Conservation (phyloP, 1,140 invertebrate genomes). For the Zaprionus africanus region DNA sequence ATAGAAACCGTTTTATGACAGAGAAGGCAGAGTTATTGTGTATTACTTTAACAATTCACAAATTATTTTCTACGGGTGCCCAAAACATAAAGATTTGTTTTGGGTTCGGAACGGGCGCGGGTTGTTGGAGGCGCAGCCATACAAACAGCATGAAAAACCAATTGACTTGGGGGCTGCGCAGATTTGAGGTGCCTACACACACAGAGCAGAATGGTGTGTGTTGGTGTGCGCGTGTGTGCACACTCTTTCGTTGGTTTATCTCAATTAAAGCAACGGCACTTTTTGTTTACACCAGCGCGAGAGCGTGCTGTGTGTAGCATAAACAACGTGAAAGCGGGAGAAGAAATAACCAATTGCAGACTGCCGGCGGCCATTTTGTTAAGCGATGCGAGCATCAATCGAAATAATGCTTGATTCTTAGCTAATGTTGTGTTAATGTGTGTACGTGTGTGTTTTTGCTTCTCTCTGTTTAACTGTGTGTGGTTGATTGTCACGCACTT, state of each 20-base stretch:
- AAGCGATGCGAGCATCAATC: neutral
- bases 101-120: too few species aligned
- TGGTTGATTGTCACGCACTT: slow-evolving; percentile 38
- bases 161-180: neutral
- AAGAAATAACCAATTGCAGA: slow-evolving; percentile 39
- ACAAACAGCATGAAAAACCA: neutral
- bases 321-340: slow-evolving; percentile 17
- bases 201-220: neutral
- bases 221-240: slow-evolving; percentile 24
- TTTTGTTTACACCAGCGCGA: slow-evolving; percentile 55
- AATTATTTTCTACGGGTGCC: too few species aligned
- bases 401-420: neutral
- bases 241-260: slow-evolving; percentile 71
- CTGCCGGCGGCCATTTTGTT: slow-evolving; percentile 46
- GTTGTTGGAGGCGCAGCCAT: too few species aligned
- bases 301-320: slow-evolving; percentile 13
- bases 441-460: neutral
- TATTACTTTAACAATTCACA: too few species aligned
- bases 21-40: too few species aligned
- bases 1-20: too few species aligned
- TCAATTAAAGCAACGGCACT: slow-evolving; percentile 65
- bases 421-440: slow-evolving; percentile 32
- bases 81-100: too few species aligned
- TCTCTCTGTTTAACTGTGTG: neutral
- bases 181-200: neutral